Conservation (phyloP, 2,888 invertebrate genomes). For the Nephrotoma flavescens region DNA sequence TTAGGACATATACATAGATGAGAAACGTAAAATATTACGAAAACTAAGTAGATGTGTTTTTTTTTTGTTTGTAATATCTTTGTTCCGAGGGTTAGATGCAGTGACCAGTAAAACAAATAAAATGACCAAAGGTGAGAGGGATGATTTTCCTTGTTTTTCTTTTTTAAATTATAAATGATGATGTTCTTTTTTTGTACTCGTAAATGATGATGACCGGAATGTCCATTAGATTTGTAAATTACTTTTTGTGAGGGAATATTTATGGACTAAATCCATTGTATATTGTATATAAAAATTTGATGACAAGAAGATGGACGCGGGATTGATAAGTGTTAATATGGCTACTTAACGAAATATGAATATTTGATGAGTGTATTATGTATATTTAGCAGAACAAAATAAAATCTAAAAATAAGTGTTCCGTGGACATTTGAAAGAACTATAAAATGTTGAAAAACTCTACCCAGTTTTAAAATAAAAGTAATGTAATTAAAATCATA, state of each 20-base stretch:
- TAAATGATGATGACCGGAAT: not conserved
- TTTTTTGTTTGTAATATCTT: not conserved
- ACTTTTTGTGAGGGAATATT: not conserved
- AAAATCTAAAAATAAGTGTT: too few species aligned
- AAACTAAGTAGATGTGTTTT: not conserved
- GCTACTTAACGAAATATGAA: not conserved
- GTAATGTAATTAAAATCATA: too few species aligned
- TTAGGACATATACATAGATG: not conserved
- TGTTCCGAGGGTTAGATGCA: not conserved
- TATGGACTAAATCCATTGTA: not conserved
- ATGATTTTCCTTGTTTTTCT: not conserved
- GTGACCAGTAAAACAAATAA: not conserved
- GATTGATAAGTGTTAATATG: not conserved
- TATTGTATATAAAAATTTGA: not conserved
- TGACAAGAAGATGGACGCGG: not conserved
- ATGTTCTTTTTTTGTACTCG: not conserved
- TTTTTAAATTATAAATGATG: not conserved
- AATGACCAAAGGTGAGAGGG: not conserved
- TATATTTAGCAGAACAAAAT: too few species aligned
- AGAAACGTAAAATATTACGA: not conserved
- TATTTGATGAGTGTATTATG: not conserved
- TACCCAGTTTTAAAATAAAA: too few species aligned
- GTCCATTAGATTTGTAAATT: not conserved
- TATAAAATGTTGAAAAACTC: too few species aligned
- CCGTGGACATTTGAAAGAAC: too few species aligned